phyloP scores from a whole-genome alignment of 1,140 invertebrate genomes.

The Drosophila baimaii region DNA sequence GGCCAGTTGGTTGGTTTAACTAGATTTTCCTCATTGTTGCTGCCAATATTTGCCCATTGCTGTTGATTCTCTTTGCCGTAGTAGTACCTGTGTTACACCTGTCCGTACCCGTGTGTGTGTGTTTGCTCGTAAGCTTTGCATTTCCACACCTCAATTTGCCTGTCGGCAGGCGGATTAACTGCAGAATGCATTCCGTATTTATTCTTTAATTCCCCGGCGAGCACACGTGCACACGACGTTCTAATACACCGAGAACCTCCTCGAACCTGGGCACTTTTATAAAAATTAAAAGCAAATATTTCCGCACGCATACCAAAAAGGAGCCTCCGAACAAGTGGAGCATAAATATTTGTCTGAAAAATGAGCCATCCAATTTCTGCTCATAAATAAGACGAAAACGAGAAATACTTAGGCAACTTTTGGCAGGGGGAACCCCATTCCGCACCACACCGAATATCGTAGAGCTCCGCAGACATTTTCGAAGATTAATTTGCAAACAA shows the following conservation, averaged over 20 bases:
- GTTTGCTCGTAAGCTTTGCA: constrained; percentile 28
- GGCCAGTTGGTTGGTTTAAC: constrained; percentile 55
- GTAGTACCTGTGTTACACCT: constrained; percentile 13
- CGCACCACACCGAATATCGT: background rate
- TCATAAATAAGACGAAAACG: constrained; percentile 49
- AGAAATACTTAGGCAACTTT: constrained; percentile 21
- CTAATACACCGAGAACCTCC: background rate
- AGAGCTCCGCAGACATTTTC: constrained; percentile 28
- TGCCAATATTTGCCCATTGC: constrained; percentile 70
- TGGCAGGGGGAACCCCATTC: too few relatives aligned
- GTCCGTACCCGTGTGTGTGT: constrained; percentile 35
- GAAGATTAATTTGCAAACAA: constrained; percentile 71
- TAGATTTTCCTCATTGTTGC: constrained; percentile 68
- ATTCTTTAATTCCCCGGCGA: constrained; percentile 27
- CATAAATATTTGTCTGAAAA: constrained; percentile 69
- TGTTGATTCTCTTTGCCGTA: constrained; percentile 59
- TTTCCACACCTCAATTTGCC: constrained; percentile 42
- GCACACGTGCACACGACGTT: background rate
- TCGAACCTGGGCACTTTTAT: constrained; percentile 44
- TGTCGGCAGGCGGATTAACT: constrained; percentile 46
- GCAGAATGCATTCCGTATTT: constrained; percentile 43
- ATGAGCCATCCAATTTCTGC: constrained; percentile 42
- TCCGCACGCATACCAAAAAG: constrained; percentile 46
- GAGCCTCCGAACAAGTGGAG: constrained; percentile 29
- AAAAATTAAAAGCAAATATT: constrained; percentile 76